Conservation (phyloP, 2,113 vertebrate genomes). For the Merops nubicus region DNA sequence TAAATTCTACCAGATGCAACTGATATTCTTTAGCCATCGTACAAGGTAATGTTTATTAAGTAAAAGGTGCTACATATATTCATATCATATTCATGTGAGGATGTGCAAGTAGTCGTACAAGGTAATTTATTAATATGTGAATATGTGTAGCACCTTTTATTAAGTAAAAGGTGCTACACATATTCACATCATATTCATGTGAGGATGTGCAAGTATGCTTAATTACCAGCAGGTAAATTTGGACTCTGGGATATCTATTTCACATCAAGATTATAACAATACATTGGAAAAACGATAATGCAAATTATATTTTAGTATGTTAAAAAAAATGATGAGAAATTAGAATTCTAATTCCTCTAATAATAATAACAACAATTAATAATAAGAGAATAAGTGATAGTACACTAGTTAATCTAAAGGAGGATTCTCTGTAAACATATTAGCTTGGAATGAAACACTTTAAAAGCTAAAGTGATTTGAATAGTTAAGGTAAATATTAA, state of each 20-base stretch:
- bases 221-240: not conserved
- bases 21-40: not conserved
- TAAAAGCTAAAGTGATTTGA: not conserved
- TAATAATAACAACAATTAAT: too few relatives aligned
- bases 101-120: not conserved
- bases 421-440: not conserved
- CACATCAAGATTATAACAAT: not conserved
- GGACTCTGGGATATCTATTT: not conserved
- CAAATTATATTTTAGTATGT: not conserved
- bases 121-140: too few relatives aligned
- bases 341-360: too few relatives aligned
- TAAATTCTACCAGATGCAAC: not conserved
- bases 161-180: too few relatives aligned
- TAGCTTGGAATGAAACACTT: not conserved
- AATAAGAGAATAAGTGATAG: not conserved
- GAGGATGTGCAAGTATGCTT: not conserved
- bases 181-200: not conserved
- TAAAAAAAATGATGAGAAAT: not conserved
- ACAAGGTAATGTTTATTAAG: not conserved
- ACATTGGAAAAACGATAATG: not conserved
- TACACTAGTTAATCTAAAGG: not conserved
- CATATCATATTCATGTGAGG: not conserved
- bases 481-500: not conserved
- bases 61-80: not conserved
- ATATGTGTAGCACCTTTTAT: too few relatives aligned